Evolutionary conservation across 2,113 vertebrate genomes (phyloP), one percentile per base, ranked within the genome.

Genomic region (Columbina picui): DNA sequence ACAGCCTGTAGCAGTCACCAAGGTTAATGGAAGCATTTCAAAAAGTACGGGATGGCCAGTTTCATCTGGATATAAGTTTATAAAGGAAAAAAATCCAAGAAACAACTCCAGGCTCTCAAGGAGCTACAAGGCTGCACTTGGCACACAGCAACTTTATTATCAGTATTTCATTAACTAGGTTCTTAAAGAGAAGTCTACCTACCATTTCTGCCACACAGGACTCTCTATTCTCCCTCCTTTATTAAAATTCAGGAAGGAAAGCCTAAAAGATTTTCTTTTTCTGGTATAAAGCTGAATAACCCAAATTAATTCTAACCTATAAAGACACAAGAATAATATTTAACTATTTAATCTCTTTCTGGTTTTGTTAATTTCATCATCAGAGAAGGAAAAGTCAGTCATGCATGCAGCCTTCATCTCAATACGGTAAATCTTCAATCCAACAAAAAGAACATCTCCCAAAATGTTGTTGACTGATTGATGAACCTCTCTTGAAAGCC

Each of bases 111-210:
- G 83, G 90, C 79, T 87, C 63, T 82, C 74, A 93, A 94, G 93
- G 68, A 95, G 59, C 36, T 77, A 55, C 18, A n/a, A 43, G 52
- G 52, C 47, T 82, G 86, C 53, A 47, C 68, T 61, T 76, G 76
- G 90, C 52, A 80, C 41, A 57, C 6, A 56, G 52, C 43, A 84
- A 77, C 81, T 93, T 93, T 64, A 94, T 73, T 77, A 91, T 79
- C 63, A 86, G 94, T 91, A 52, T 83, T 86, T 85, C 67, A 95
- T 96, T 97, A 97, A 96, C 95, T 47, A 95, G 82, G 36, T 52
- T 92, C 56, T 94, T 90, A 93, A 91, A 86, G 70, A 77, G 53
- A 94, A 74, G 87, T 22, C 34, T 27, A 57, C 56, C 60, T 41
- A 47, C 45, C 17, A 60, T 61, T 77, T 68, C 64, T 55, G 47